Evolutionary conservation across 1,140 invertebrate genomes (phyloP).

Genomic region (Calliphora vicina): DNA sequence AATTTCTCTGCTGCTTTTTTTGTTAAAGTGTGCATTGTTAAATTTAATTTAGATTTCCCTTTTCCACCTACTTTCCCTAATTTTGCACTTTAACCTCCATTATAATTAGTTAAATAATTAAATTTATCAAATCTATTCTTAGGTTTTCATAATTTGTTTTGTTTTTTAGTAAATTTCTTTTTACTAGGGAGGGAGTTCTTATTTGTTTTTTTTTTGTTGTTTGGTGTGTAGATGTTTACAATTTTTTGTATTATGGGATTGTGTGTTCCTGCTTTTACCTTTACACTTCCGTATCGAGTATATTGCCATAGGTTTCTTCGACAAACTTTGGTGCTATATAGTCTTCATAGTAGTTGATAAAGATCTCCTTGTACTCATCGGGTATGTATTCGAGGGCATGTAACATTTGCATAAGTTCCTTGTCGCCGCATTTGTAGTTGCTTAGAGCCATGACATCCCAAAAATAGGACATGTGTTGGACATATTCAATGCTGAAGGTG

Average conservation of each 20-base stretch:
- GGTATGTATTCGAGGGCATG: conserved; percentile 54
- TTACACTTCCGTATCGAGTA: conserved; percentile 53
- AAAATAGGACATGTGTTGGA: conserved; percentile 51
- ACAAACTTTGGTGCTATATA: conserved; percentile 54
- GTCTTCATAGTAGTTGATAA: conserved; percentile 55
- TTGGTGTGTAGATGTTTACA: neutral
- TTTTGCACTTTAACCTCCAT: too few species aligned
- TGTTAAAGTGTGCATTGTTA: too few species aligned
- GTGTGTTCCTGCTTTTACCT: neutral
- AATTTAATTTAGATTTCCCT: too few species aligned
- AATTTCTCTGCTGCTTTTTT: too few species aligned
- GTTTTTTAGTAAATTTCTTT: neutral
- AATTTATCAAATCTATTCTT: neutral
- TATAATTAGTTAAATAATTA: too few species aligned
- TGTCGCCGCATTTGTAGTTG: conserved; percentile 51
- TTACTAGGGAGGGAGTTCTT: neutral
- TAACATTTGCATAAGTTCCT: conserved; percentile 54
- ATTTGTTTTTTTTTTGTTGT: conserved; percentile 4
- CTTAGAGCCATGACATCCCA: conserved; percentile 54
- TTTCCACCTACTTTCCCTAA: too few species aligned
- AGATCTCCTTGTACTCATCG: conserved; percentile 54
- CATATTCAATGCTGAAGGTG: conserved; percentile 49
- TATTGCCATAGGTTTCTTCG: conserved; percentile 49
- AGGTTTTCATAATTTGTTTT: neutral
- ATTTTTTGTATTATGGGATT: neutral